Conservation (phyloP, 2,888 invertebrate species). For the Caenorhabditis angaria region DNA sequence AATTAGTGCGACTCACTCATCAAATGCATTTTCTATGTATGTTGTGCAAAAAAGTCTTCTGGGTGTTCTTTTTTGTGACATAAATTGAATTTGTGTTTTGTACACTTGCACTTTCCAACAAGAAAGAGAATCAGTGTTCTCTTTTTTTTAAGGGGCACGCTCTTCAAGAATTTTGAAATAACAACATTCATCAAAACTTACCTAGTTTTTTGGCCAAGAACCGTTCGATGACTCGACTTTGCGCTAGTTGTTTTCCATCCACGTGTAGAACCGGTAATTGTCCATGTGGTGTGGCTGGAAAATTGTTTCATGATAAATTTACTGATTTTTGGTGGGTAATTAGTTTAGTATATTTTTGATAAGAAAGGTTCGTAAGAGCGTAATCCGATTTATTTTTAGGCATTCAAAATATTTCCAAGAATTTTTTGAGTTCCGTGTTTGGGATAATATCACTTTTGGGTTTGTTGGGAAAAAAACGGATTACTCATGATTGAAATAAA, state of each 20-base stretch:
- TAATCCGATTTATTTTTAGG: too few species aligned
- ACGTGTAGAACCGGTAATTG: conserved; percentile 56
- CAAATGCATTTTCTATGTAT: conserved; percentile 4
- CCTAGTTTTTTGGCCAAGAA: conserved; percentile 51
- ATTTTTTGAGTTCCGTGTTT: too few species aligned
- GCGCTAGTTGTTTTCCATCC: conserved; percentile 48
- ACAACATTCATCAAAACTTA: conserved; percentile 15
- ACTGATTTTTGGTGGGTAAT: background rate
- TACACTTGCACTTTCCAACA: too few species aligned
- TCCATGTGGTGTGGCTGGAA: conserved; percentile 54
- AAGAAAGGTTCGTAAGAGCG: conserved; percentile 8
- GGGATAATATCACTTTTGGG: too few species aligned
- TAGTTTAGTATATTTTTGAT: background rate
- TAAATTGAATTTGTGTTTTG: background rate
- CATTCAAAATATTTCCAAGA: too few species aligned
- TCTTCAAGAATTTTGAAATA: background rate
- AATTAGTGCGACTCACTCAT: background rate
- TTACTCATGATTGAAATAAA: too few species aligned
- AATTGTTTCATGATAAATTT: background rate
- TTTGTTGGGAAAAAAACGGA: too few species aligned
- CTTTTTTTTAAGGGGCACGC: background rate
- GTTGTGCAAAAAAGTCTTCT: background rate
- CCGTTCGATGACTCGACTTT: conserved; percentile 53
- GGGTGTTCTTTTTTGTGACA: conserved; percentile 4
- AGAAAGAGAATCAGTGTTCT: background rate